Percentiles rank a stretch among this genome's conserved stretches.
phyloP scores from a whole-genome alignment of 2,113 vertebrate species.

The Malurus cyaneus region DNA sequence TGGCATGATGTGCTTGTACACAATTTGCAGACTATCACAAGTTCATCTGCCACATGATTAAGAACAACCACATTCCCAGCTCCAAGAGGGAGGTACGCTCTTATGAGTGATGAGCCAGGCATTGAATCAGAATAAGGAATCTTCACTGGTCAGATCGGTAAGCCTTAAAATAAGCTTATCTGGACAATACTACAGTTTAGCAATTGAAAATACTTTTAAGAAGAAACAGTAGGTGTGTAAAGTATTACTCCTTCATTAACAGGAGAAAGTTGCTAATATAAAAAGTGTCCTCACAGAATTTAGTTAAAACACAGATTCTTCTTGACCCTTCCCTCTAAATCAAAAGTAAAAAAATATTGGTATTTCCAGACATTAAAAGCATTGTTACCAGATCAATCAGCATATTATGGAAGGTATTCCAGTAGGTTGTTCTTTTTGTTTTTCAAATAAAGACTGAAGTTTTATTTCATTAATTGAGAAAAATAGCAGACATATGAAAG shows the following conservation, averaged over 20 bases:
- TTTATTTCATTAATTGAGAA: not conserved
- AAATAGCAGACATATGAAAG: not conserved
- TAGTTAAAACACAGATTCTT: not conserved
- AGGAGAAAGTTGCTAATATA: not conserved
- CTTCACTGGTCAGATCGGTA: not conserved
- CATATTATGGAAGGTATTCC: not conserved
- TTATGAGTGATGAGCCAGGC: fast-evolving
- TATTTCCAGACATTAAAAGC: not conserved
- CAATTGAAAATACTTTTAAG: not conserved
- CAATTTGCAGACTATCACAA: not conserved
- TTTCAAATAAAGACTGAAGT: not conserved
- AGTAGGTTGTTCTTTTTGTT: not conserved
- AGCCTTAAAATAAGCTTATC: not conserved
- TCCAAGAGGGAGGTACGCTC: not conserved
- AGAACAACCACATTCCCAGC: not conserved
- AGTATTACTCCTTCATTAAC: not conserved
- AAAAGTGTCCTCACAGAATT: not conserved
- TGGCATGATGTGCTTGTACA: not conserved
- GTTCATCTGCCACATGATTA: not conserved
- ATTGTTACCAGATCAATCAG: not conserved
- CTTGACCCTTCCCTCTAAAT: not conserved
- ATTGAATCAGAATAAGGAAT: not conserved
- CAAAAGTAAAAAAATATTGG: not conserved
- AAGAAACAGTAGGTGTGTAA: not conserved
- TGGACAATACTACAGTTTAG: not conserved